A percentile compares a stretch with the other conserved stretches of the same genome.
These are phyloP conservation scores for Esox lucius DNA, from an alignment of 2,797 vertebrate genomes.

Conservation along the genomic window DNA sequence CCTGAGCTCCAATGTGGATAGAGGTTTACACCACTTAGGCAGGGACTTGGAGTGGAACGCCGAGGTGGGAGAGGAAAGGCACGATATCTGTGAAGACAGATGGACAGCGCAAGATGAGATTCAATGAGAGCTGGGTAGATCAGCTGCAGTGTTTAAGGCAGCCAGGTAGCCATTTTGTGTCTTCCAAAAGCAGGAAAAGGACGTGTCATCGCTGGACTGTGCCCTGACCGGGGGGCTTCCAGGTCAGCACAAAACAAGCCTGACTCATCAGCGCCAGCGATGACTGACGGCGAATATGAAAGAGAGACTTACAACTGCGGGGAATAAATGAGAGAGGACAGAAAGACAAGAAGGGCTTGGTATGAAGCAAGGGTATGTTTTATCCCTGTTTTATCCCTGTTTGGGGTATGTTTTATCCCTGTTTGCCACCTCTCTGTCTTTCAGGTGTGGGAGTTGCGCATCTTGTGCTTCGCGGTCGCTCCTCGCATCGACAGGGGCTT, in stretches of 20 bases:
- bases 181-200: slow-evolving; percentile 6
- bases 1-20: slow-evolving; percentile 25
- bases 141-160: slow-evolving; percentile 3
- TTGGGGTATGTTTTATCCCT: no score
- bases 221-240: background rate
- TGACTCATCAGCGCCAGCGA: background rate
- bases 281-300: slow-evolving; percentile 20
- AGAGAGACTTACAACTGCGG: slow-evolving; percentile 1
- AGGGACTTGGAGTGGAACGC: slow-evolving; percentile 31
- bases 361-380: no score
- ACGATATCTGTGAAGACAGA: slow-evolving; percentile 26
- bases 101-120: slow-evolving; percentile 19
- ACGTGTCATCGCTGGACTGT: background rate
- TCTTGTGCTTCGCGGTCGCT: no score
- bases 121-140: background rate
- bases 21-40: slow-evolving; percentile 42
- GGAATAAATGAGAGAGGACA: slow-evolving; percentile 11
- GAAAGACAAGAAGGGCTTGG: background rate
- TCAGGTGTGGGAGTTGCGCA: no score
- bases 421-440: no score
- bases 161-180: slow-evolving; percentile 2
- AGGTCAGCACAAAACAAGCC: slow-evolving; percentile 4
- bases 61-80: slow-evolving; percentile 27
- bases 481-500: no score
- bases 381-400: no score